phyloP scores from a whole-genome alignment of 2,888 invertebrate genomes.

The Chymomyza amoena region DNA sequence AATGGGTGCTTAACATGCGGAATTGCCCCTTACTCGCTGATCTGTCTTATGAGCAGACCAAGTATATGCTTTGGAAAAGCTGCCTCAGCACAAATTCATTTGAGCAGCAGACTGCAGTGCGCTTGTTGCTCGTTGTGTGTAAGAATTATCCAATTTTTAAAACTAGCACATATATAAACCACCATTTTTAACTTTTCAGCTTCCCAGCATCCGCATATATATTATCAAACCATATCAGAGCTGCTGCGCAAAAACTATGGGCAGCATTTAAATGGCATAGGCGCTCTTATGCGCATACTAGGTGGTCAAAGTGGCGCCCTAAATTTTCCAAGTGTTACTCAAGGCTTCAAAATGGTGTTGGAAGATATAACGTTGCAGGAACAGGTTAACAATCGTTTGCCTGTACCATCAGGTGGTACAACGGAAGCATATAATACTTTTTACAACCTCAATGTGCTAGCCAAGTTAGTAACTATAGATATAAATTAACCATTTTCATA shows the following conservation, averaged over 20 bases:
- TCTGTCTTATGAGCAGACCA: constrained; percentile 81
- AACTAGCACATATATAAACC: background rate
- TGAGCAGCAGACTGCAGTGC: constrained; percentile 82
- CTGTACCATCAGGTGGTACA: constrained; percentile 59
- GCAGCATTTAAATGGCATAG: constrained; percentile 69
- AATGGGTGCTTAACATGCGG: constrained; percentile 79
- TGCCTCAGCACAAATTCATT: constrained; percentile 80
- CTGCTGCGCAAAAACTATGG: constrained; percentile 72
- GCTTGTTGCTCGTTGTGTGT: constrained; percentile 81
- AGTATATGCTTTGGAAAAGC: constrained; percentile 80
- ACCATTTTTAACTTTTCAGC: constrained; percentile 49
- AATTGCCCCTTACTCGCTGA: constrained; percentile 80
- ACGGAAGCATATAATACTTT: constrained; percentile 78
- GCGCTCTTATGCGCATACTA: constrained; percentile 76
- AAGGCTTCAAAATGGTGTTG: constrained; percentile 76
- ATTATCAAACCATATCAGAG: constrained; percentile 78
- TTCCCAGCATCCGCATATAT: constrained; percentile 76
- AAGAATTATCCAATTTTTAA: constrained; percentile 39
- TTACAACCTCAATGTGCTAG: constrained; percentile 79
- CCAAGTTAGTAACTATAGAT: constrained; percentile 73
- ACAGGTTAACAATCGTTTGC: constrained; percentile 72
- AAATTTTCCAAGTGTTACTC: constrained; percentile 75
- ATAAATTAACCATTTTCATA: background rate
- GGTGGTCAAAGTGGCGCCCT: constrained; percentile 75
- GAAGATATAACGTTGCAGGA: constrained; percentile 76